Percentiles rank a stretch among this genome's conserved stretches.
Evolutionary conservation across 2,113 vertebrate genomes (phyloP).

Genomic region (Ascaphus truei): DNA sequence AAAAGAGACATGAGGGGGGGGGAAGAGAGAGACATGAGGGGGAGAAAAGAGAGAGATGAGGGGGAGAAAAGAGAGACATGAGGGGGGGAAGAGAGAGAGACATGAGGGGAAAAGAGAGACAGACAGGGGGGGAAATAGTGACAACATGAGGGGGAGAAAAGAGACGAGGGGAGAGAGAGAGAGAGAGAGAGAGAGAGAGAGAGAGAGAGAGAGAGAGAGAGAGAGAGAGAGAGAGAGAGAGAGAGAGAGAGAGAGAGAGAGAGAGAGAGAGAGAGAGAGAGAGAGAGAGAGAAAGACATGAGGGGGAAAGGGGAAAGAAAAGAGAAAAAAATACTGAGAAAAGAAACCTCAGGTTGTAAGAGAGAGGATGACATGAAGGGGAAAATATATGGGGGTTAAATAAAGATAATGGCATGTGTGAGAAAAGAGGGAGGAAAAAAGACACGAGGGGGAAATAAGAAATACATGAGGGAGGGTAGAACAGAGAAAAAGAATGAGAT

Average conservation of each 20-base stretch:
- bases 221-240: neutral
- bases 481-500: too few relatives aligned
- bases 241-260: too few relatives aligned
- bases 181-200: accelerated
- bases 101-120: neutral
- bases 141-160: accelerated
- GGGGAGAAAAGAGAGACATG: neutral
- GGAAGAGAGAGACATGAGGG: neutral
- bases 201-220: accelerated
- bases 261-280: neutral
- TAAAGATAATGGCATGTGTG: too few relatives aligned
- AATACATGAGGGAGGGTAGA: too few relatives aligned
- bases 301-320: too few relatives aligned
- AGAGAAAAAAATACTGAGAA: too few relatives aligned
- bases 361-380: too few relatives aligned
- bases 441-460: too few relatives aligned
- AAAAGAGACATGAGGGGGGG: neutral
- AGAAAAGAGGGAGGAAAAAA: too few relatives aligned
- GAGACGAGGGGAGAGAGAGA: accelerated
- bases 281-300: neutral
- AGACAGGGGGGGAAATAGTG: neutral
- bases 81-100: neutral
- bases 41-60: too few relatives aligned
- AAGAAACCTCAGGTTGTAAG: too few relatives aligned
- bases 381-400: too few relatives aligned